Percentiles rank a stretch among this genome's conserved stretches.
Evolutionary conservation across 2,113 vertebrate genomes (phyloP).

Genomic region (Varanus komodoensis): DNA sequence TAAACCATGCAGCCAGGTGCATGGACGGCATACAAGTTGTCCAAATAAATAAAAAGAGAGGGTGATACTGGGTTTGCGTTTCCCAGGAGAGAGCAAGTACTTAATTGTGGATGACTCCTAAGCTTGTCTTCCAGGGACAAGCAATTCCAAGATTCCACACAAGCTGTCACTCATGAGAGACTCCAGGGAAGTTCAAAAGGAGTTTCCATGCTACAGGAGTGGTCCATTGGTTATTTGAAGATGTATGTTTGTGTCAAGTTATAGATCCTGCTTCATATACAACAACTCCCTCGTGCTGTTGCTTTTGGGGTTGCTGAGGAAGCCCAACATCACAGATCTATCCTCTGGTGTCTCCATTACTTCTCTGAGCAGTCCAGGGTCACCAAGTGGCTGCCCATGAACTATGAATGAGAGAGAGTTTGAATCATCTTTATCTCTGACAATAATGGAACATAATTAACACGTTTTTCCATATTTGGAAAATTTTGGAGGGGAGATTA

Average conservation of each 20-base stretch:
- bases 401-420: not conserved
- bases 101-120: not conserved
- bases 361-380: not conserved
- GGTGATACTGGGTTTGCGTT: not conserved
- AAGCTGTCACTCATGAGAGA: no score
- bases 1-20: not conserved
- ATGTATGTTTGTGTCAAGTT: not conserved
- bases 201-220: not conserved
- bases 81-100: not conserved
- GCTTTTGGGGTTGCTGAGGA: not conserved
- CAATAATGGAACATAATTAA: no score
- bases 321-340: not conserved
- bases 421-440: no score
- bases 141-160: not conserved
- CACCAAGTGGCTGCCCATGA: not conserved
- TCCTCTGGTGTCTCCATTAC: not conserved
- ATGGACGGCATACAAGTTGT: no score
- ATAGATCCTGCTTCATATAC: not conserved
- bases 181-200: not conserved
- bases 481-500: no score
- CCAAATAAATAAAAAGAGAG: no score
- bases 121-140: not conserved
- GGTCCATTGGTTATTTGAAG: not conserved
- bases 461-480: no score
- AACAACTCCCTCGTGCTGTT: not conserved